These are phyloP conservation scores for Pogonocichla stellata DNA, from an alignment of 2,113 vertebrate species.

Conservation along the genomic window DNA sequence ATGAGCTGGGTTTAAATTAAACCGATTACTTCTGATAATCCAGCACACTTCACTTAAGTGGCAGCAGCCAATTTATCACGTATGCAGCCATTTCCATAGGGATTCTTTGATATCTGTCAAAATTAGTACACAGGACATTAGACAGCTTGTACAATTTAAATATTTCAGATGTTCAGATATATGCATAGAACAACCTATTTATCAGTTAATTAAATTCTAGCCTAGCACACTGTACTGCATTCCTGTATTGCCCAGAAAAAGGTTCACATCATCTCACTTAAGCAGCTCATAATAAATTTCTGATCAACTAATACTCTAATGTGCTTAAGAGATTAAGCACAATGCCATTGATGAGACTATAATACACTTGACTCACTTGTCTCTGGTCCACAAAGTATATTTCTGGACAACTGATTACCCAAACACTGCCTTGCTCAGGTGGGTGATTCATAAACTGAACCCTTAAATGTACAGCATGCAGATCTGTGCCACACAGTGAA, in stretches of 20 bases:
- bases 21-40: neutral
- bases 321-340: neutral
- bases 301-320: neutral
- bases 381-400: neutral
- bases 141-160: neutral
- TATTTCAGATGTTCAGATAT: neutral
- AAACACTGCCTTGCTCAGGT: neutral
- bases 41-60: neutral
- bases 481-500: neutral
- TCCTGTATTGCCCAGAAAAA: neutral
- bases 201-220: neutral
- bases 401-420: neutral
- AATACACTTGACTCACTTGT: neutral
- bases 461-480: neutral
- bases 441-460: neutral
- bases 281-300: neutral
- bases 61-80: neutral
- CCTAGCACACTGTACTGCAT: neutral
- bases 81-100: neutral
- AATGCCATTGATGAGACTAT: neutral
- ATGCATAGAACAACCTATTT: neutral
- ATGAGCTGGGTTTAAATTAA: slow-evolving; percentile 24
- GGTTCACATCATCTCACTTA: neutral
- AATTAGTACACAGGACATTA: neutral
- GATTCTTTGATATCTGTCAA: neutral